A percentile compares a stretch with the other conserved stretches of the same genome.
phyloP scores from a whole-genome alignment of 2,797 vertebrate species.

The Alosa sapidissima region DNA sequence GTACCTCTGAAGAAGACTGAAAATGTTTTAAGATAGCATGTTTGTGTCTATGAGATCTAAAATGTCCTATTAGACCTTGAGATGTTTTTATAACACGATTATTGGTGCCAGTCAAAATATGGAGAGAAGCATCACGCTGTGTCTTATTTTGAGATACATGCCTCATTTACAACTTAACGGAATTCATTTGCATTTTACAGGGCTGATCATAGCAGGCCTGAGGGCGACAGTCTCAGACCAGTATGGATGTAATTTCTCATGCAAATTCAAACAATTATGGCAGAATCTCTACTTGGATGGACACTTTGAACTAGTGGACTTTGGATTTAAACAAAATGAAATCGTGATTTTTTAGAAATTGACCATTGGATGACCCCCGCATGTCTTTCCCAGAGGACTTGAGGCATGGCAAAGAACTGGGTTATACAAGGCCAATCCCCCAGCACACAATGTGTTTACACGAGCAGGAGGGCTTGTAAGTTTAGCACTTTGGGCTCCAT shows the following conservation, averaged over 20 bases:
- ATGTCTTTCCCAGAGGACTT: not conserved
- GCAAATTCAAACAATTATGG: not conserved
- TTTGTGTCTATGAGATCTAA: not conserved
- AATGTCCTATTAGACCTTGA: not conserved
- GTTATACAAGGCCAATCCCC: not conserved
- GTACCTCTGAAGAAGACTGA: not conserved
- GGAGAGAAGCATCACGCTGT: not conserved
- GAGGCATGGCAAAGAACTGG: not conserved
- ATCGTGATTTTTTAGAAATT: not conserved
- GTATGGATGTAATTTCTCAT: not conserved
- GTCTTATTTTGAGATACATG: not conserved
- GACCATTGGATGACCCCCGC: not conserved
- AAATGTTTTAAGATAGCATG: not conserved
- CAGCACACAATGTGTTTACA: not conserved
- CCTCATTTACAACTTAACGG: not conserved
- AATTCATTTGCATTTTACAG: slow-evolving; percentile 2
- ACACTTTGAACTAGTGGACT: not conserved
- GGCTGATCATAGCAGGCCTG: not conserved
- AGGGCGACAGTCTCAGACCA: not conserved
- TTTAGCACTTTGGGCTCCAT: not conserved
- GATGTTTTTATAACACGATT: not conserved
- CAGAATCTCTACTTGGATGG: not conserved
- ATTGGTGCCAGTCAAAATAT: not conserved
- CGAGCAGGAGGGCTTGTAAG: not conserved
- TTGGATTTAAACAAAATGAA: not conserved